Evolutionary conservation across 2,113 vertebrate genomes (phyloP), one percentile per base, ranked within the genome.

Genomic region (Colius striatus): DNA sequence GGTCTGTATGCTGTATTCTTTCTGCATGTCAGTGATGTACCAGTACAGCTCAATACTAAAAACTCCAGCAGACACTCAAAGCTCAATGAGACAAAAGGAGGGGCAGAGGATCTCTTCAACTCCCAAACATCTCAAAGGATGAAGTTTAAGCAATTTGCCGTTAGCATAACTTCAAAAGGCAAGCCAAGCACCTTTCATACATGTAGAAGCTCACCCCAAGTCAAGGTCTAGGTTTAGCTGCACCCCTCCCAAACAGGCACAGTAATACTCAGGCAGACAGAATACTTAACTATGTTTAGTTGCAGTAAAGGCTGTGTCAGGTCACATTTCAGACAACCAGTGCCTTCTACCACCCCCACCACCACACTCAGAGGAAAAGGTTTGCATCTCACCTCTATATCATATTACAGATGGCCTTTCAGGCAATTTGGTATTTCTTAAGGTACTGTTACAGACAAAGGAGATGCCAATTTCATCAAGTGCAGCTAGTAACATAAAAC

Each of bases 231-330:
- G 23, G 51, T 20, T 81, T 20, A 36, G 4, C 36, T 6, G 6
- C 60, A 30, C 15, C 22, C 14, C 66, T 67, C 36, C 11, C 0
- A 30, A 71, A 38, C 0, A 0, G 48, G 57, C 38, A 29, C 20
- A 47, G 74, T 3, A 34, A 84, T 25, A 29, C 22, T 55, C 43
- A 62, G 51, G 32, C 70, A 21, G 58, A 53, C 90, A 96, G 38
- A 87, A 92, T 43, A 32, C 70, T 78, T 45, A 67, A 63, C 81
- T 82, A 72, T n/a, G 74, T 92, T 94, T 94, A 89, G 78, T 68
- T 15, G 22, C 81, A 60, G 48, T 3, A 6, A 51, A 71, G 66
- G 81, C 53, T 29, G 43, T 2, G 16, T 47, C 61, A 72, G 87
- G 84, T 91, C 91, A 91, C 61, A 0, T 62, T 55, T 62, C 51